A percentile compares a stretch with the other conserved stretches of the same genome.
Conservation (phyloP, 2,113 vertebrate species). For the Todiramphus saurophagus region DNA sequence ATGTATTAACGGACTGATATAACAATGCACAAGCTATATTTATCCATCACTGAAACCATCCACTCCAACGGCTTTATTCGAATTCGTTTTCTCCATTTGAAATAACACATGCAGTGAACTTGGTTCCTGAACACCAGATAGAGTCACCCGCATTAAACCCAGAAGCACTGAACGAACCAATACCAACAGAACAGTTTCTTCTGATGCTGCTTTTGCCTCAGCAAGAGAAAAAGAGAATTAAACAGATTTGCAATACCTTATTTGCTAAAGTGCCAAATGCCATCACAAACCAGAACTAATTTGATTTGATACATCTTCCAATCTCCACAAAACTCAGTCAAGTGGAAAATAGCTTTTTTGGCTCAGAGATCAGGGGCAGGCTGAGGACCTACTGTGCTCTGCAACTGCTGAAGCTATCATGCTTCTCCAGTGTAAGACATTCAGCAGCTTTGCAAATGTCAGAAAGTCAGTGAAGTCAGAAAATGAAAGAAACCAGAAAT, state of each 20-base stretch:
- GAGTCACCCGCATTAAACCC: background rate
- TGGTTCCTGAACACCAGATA: conserved; percentile 15
- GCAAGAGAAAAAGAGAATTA: background rate
- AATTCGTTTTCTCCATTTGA: conserved; percentile 41
- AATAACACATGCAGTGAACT: conserved; percentile 28
- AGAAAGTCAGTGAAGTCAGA: background rate
- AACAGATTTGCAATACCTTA: background rate
- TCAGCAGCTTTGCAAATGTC: background rate
- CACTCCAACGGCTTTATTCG: conserved; percentile 10
- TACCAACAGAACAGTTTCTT: background rate
- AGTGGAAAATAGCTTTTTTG: background rate
- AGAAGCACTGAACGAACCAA: background rate
- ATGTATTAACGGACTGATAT: conserved; percentile 10
- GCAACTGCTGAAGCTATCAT: background rate
- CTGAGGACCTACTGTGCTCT: background rate
- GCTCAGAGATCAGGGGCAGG: background rate
- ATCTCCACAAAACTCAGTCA: background rate
- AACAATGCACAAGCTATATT: conserved; percentile 49
- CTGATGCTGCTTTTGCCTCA: background rate
- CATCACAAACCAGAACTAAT: background rate
- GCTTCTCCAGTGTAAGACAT: background rate
- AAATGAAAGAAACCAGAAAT: background rate
- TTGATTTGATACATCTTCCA: background rate
- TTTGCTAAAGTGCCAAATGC: conserved; percentile 6
- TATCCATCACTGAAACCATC: conserved; percentile 41